Evolutionary conservation across 2,113 vertebrate genomes (phyloP).

Genomic region (Pedetes capensis): DNA sequence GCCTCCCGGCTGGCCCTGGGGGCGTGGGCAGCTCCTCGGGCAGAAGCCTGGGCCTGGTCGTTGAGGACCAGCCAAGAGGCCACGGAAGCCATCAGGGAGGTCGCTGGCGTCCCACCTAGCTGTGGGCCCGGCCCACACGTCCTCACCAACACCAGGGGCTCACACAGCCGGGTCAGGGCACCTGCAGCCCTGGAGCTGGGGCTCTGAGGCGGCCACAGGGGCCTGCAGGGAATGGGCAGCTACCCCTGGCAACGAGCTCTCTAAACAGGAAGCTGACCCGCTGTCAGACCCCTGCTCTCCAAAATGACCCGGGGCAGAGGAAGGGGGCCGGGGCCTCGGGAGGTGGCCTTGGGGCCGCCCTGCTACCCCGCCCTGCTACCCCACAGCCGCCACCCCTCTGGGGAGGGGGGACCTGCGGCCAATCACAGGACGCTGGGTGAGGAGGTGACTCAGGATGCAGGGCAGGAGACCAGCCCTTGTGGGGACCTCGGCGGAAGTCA

Average conservation of each 20-base stretch:
- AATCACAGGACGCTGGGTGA: neutral
- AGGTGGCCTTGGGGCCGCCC: too few relatives aligned
- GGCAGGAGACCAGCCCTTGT: neutral
- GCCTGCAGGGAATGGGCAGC: neutral
- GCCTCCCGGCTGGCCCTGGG: neutral
- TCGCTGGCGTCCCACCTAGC: too few relatives aligned
- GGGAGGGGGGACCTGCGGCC: neutral
- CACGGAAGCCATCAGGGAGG: neutral
- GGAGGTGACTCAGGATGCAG: neutral
- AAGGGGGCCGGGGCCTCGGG: neutral
- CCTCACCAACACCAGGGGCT: too few relatives aligned
- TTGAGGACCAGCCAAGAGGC: neutral
- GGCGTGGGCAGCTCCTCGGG: neutral
- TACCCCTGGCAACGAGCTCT: slow-evolving; percentile 17
- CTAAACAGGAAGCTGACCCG: neutral
- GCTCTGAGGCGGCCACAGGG: neutral
- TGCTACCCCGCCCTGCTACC: too few relatives aligned
- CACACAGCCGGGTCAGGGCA: too few relatives aligned
- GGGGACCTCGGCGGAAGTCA: too few relatives aligned
- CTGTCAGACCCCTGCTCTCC: neutral
- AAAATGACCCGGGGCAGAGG: neutral
- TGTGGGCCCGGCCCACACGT: too few relatives aligned
- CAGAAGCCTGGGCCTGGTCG: neutral
- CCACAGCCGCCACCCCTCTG: neutral
- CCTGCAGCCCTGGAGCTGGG: too few relatives aligned